Percentiles rank a stretch among this genome's conserved stretches.
Evolutionary conservation across 2,888 invertebrate genomes (phyloP).

Genomic region (Diaprepes abbreviatus): DNA sequence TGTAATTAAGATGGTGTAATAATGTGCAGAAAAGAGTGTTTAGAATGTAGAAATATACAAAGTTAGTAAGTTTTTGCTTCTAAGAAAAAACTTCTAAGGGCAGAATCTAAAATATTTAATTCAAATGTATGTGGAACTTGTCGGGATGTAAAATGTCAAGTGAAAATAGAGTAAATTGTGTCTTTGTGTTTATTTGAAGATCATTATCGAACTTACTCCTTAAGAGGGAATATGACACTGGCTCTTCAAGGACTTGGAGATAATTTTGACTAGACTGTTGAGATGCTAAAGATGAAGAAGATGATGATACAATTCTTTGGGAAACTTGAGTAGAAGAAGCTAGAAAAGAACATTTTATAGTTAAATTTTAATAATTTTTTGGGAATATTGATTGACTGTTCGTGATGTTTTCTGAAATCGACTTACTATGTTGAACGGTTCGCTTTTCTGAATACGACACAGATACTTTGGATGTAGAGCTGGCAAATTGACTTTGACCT

Average conservation of each 20-base stretch:
- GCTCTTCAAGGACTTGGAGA: constrained; percentile 7
- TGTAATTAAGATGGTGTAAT: too few relatives aligned
- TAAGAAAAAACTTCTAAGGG: too few relatives aligned
- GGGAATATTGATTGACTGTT: too few relatives aligned
- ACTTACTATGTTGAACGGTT: constrained; percentile 25
- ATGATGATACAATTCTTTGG: constrained; percentile 6
- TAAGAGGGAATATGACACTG: neutral
- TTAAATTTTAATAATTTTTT: too few relatives aligned
- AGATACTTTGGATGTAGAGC: constrained; percentile 13
- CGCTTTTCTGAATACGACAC: constrained; percentile 13
- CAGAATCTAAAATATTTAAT: too few relatives aligned
- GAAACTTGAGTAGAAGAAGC: constrained; percentile 15
- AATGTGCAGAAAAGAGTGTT: too few relatives aligned
- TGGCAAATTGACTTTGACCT: constrained; percentile 6
- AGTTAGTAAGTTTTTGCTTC: too few relatives aligned
- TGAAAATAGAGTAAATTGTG: too few relatives aligned
- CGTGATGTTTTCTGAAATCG: neutral
- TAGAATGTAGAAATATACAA: too few relatives aligned
- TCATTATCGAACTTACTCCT: constrained; percentile 3
- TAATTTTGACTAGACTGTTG: constrained; percentile 2
- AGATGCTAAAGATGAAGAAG: constrained; percentile 6
- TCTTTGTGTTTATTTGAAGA: too few relatives aligned
- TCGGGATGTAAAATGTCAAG: too few relatives aligned
- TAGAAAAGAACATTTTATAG: neutral
- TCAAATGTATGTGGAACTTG: too few relatives aligned